Percentiles rank a stretch among this genome's conserved stretches.
Conservation (phyloP, 2,888 invertebrate species). For the Andrena minutula region DNA sequence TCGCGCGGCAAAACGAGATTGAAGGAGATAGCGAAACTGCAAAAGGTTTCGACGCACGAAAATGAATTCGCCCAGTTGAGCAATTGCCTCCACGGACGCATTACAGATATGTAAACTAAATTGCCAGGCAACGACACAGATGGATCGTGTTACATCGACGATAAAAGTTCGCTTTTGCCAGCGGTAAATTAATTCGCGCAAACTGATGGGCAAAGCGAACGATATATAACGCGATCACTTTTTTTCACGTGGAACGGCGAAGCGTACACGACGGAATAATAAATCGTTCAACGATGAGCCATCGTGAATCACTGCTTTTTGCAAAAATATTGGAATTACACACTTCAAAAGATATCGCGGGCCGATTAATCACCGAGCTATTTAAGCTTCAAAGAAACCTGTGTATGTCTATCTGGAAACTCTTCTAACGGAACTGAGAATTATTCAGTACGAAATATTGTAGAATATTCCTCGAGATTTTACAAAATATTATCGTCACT, state of each 20-base stretch:
- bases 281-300: conserved; percentile 27
- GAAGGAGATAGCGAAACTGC: background rate
- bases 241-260: background rate
- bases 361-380: background rate
- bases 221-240: conserved; percentile 1
- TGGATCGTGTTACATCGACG: conserved; percentile 19
- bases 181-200: conserved; percentile 34
- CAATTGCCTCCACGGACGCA: background rate
- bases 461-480: background rate
- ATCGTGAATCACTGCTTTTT: conserved; percentile 18
- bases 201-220: conserved; percentile 3
- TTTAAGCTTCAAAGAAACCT: background rate
- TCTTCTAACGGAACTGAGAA: background rate
- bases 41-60: background rate
- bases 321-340: conserved; percentile 1
- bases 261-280: conserved; percentile 2
- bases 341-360: background rate
- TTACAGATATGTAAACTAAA: conserved; percentile 1
- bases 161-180: conserved; percentile 24
- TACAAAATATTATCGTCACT: background rate
- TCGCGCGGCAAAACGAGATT: background rate
- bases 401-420: background rate
- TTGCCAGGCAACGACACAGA: background rate
- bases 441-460: background rate
- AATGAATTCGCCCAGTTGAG: background rate